Evolutionary conservation across 2,113 vertebrate species (phyloP), one percentile per base, ranked within the genome.

Genomic region (Cynopterus brachyotis): DNA sequence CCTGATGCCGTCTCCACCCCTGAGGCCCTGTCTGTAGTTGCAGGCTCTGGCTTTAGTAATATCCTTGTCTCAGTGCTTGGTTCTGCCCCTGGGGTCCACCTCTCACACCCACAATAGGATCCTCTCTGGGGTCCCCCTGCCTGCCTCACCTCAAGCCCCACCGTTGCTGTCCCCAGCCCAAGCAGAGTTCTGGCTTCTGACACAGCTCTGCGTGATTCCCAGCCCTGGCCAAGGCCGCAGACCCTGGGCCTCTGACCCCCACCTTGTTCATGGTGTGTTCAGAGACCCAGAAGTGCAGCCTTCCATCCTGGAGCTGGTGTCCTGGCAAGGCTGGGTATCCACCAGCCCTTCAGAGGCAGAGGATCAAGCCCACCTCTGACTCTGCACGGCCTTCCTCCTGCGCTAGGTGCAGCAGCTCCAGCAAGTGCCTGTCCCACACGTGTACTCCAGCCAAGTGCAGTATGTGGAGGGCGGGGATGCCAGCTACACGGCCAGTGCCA

Each of bases 381-480:
- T 32, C 37, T 1, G 2, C 35, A 1, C 32, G 26, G 42, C 30
- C 35, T 94, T 73, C 47, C 55, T 83, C 70, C 72, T 11, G 3
- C 1, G n/a, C 47, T 96, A 99, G 99, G 99, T 99, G 81, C 99
- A 99, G 97, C 99, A 99, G 98, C 98, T 99, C 40, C 99, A 99
- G 96, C 98, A 99, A 98, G 99, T 99, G 42, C 99, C 99, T 0
- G 99, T 99, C 59, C 98, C 99, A 87, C 99, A 99, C 47, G 99
- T 99, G 55, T 99, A 99, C 96, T 97, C 99, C 50, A 99, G 98
- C 94, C 99, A 99, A 97, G 99, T 99, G 92, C 99, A 99, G 98
- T 99, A 99, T 85, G 99, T 99, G 98, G 99, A 99, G 45, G 99
- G 98, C 15, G 98, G 98, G 55, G 99, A 99, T 3, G 81, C 98